Evolutionary conservation across 1,140 invertebrate genomes (phyloP), one percentile per base, ranked within the genome.

Genomic region (Meloidogyne floridensis): DNA sequence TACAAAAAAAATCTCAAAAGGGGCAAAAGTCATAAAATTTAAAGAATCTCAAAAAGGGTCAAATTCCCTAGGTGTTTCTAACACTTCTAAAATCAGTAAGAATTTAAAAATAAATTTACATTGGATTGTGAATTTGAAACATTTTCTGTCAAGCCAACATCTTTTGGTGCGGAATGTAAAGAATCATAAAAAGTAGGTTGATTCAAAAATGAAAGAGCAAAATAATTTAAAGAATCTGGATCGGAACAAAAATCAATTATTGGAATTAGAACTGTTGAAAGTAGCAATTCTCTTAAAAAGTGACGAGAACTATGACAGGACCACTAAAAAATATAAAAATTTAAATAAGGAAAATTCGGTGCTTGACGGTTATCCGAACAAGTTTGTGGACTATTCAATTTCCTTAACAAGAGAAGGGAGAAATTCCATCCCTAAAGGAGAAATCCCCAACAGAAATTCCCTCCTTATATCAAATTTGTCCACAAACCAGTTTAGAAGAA

Each of bases 241-340:
- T 86, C 81, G 10, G 86, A 18, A 53, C 82, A 18, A 72, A 86
- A 86, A 53, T 86, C 83, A 13, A 86, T 32, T 7, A 77, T 10
- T 18, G 85, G 85, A 18, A 80, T 18, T 15, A 86, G 77, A 53
- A 87, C 71, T 5, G 80, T 73, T 8, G 80, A 86, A 65, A 85
- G 53, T 2, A 87, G 47, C 8, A 86, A 73, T 77, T 86, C 86
- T n/a, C 86, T 75, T 9, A 86, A 51, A 65, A 86, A 83, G 79
- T 86, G 86, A 6, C 86, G 84, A 77, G 84, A 88, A 75, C 75
- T 80, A 9, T 87, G 79, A 56, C 86, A 86, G 2, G 85, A 86
- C 85, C 85, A 86, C 20, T 79, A 42, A 11, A 11, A 77, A 2
- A 20, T 79, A 42, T 9, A 11, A 77, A 2, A 20, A 9, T 15